Evolutionary conservation across 2,113 vertebrate genomes (phyloP).

Genomic region (Passer domesticus): DNA sequence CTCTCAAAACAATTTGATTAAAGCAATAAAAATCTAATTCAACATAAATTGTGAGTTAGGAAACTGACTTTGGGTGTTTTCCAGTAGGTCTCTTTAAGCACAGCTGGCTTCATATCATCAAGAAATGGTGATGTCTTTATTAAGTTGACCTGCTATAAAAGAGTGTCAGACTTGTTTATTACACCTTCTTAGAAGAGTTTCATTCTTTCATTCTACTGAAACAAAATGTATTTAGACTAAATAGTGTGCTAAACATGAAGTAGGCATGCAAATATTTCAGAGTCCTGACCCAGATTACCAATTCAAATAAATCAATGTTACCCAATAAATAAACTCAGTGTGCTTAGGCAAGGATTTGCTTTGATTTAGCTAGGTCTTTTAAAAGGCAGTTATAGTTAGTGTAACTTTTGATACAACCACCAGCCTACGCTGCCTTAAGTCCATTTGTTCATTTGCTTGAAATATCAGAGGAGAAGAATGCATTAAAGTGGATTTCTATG

Average conservation of each 20-base stretch:
- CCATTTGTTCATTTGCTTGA: not conserved
- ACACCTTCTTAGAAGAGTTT: conserved; percentile 37
- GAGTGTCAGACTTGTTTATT: conserved; percentile 34
- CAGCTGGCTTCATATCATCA: not conserved
- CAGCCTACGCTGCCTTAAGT: not conserved
- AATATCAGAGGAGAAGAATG: not conserved
- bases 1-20: not conserved
- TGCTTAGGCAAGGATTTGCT: not conserved
- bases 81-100: not conserved
- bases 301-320: conserved; percentile 9
- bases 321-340: conserved; percentile 12
- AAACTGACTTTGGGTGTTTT: not conserved
- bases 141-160: conserved; percentile 30
- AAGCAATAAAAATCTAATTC: not conserved
- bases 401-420: not conserved
- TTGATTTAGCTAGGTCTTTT: not conserved
- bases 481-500: not conserved
- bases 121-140: conserved; percentile 19
- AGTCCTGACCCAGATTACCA: not conserved
- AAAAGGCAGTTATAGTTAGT: not conserved
- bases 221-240: conserved; percentile 16
- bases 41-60: not conserved
- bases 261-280: conserved; percentile 18
- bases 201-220: conserved; percentile 10
- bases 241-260: not conserved